phyloP scores from a whole-genome alignment of 1,140 invertebrate genomes.

The Bursaphelenchus mucronatus region DNA sequence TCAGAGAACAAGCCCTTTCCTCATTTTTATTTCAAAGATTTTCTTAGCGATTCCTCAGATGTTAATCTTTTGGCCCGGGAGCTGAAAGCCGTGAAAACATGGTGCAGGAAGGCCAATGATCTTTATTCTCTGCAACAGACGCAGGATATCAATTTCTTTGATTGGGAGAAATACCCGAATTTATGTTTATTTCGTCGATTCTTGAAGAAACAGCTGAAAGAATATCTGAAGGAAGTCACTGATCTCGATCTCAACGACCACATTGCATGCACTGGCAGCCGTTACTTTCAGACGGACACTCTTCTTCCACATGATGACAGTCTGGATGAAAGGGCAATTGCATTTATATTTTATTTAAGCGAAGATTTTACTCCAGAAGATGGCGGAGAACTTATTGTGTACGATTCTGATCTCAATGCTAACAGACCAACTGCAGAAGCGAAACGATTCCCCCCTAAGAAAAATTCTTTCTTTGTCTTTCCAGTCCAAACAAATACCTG shows the following conservation, averaged over 20 bases:
- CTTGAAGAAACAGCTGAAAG: slow-evolving; percentile 20
- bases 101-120: slow-evolving; percentile 34
- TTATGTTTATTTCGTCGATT: slow-evolving; percentile 32
- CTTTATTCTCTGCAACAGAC: slow-evolving; percentile 40
- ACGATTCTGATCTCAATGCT: slow-evolving; percentile 20
- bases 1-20: slow-evolving; percentile 39
- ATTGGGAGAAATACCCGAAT: slow-evolving; percentile 29
- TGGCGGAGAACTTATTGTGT: slow-evolving; percentile 42
- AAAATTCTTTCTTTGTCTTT: slow-evolving; percentile 44
- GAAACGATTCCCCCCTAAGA: slow-evolving; percentile 28
- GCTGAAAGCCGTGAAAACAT: slow-evolving; percentile 14
- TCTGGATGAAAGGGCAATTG: slow-evolving; percentile 37
- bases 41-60: slow-evolving; percentile 20
- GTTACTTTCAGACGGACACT: slow-evolving; percentile 25
- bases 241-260: slow-evolving; percentile 34
- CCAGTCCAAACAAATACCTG: slow-evolving; percentile 46
- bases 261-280: slow-evolving; percentile 40
- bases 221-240: slow-evolving; percentile 35
- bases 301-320: slow-evolving; percentile 22
- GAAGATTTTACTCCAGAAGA: slow-evolving; percentile 19
- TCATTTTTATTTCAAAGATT: slow-evolving; percentile 35
- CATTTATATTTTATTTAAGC: slow-evolving; percentile 40
- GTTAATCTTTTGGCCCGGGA: slow-evolving; percentile 22
- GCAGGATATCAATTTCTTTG: slow-evolving; percentile 29
- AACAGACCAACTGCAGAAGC: slow-evolving; percentile 31